Evolutionary conservation across 1,140 invertebrate genomes (phyloP).

Genomic region (Galleria mellonella): DNA sequence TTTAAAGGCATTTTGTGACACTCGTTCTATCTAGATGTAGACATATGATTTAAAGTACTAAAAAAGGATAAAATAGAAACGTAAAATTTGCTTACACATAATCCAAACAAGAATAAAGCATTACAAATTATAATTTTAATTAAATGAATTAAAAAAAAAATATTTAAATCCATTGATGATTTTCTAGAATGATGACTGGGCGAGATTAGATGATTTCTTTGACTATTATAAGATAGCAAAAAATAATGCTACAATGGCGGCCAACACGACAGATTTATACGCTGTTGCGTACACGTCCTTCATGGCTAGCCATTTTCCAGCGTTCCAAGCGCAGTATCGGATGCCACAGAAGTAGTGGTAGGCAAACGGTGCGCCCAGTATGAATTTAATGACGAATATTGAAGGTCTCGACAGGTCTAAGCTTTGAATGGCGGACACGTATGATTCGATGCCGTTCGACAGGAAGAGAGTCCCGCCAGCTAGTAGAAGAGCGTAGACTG

Average conservation of each 20-base stretch:
- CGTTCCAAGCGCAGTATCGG: conserved; percentile 36
- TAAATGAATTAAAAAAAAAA: no score
- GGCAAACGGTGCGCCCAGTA: conserved; percentile 30
- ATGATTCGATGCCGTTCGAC: conserved; percentile 43
- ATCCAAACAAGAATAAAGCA: no score
- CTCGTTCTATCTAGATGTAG: no score
- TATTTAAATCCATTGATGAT: no score
- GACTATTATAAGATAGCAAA: conserved; percentile 27
- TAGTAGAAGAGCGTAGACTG: conserved; percentile 28
- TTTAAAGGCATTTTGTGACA: no score
- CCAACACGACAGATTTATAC: conserved; percentile 17
- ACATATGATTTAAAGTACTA: no score
- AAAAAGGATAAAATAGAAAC: no score
- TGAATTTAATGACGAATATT: conserved; percentile 31
- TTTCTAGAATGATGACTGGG: no score
- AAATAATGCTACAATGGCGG: conserved; percentile 16
- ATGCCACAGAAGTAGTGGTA: conserved; percentile 51
- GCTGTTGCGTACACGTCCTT: conserved; percentile 34
- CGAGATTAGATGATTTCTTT: no score
- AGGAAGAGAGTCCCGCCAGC: conserved; percentile 35
- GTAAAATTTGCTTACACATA: no score
- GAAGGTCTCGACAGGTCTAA: conserved; percentile 27
- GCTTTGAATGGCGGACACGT: conserved; percentile 52
- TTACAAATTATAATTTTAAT: no score
- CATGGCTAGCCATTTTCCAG: conserved; percentile 26